These are phyloP conservation scores for Pogonocherus hispidulus DNA, from an alignment of 2,888 invertebrate genomes.

Conservation along the genomic window DNA sequence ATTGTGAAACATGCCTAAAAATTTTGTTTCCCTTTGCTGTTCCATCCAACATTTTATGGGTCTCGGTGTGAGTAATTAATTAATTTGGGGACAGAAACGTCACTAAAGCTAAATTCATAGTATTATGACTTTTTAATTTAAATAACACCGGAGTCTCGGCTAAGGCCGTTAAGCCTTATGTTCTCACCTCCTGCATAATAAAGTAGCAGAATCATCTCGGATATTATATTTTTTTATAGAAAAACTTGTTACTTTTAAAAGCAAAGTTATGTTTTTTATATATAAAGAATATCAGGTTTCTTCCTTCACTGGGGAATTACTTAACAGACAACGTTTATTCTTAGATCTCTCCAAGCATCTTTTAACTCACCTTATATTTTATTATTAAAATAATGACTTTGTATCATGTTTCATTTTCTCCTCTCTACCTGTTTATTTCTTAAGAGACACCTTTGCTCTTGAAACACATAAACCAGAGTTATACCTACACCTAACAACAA, in stretches of 20 bases:
- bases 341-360: too few species aligned
- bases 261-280: slow-evolving; percentile 41
- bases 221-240: slow-evolving; percentile 36
- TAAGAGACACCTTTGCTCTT: too few species aligned
- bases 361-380: too few species aligned
- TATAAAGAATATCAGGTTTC: slow-evolving; percentile 14
- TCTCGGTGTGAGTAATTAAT: slow-evolving; percentile 26
- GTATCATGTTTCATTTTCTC: too few species aligned
- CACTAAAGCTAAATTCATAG: slow-evolving; percentile 35
- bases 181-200: slow-evolving; percentile 40
- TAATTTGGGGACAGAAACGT: slow-evolving; percentile 19
- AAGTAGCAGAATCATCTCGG: slow-evolving; percentile 38
- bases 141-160: slow-evolving; percentile 32
- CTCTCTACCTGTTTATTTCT: too few species aligned
- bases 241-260: slow-evolving; percentile 37
- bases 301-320: background rate
- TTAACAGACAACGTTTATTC: too few species aligned
- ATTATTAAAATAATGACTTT: too few species aligned
- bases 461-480: too few species aligned
- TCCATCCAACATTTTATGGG: slow-evolving; percentile 14
- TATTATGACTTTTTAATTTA: slow-evolving; percentile 41
- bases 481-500: too few species aligned
- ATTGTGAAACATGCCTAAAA: background rate
- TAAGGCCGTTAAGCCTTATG: slow-evolving; percentile 34
- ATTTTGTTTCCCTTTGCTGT: background rate